These are phyloP conservation scores for Aphaenogaster ashmeadi DNA, from an alignment of 1,140 invertebrate genomes.

Conservation along the genomic window DNA sequence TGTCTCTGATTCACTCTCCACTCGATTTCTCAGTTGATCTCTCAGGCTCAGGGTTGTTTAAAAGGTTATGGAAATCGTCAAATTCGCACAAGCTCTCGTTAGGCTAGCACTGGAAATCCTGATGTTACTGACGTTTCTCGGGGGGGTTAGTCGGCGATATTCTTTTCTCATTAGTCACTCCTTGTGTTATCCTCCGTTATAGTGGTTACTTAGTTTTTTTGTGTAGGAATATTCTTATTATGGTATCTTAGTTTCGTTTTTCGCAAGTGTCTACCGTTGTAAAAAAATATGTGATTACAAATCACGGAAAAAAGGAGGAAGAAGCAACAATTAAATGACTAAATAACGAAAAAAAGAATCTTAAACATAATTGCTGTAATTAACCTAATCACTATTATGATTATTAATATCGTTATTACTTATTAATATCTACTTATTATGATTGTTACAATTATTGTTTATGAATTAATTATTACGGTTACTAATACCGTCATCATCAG, in stretches of 20 bases:
- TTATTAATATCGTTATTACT: not conserved
- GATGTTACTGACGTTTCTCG: slow-evolving; percentile 1
- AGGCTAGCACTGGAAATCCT: slow-evolving; percentile 23
- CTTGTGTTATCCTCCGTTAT: not conserved
- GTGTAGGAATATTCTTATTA: not conserved
- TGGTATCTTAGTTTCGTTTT: slow-evolving; percentile 1
- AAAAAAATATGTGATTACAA: not conserved
- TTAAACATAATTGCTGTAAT: not conserved
- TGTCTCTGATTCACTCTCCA: not conserved
- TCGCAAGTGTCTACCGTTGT: not conserved
- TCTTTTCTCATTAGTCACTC: slow-evolving; percentile 38
- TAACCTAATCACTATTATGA: slow-evolving; percentile 6
- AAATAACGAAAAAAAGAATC: slow-evolving; percentile 29
- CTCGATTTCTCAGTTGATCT: slow-evolving; percentile 24
- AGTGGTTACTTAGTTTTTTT: not conserved
- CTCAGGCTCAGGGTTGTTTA: slow-evolving; percentile 22
- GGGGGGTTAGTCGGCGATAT: slow-evolving; percentile 26
- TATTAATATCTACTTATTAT: not conserved
- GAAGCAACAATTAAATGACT: slow-evolving; percentile 30
- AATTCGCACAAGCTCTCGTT: slow-evolving; percentile 20
- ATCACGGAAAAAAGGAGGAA: not conserved
- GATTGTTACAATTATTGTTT: slow-evolving; percentile 10
- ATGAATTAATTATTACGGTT: slow-evolving; percentile 38
- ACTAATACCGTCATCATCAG: not conserved
- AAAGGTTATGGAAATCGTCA: slow-evolving; percentile 26